phyloP scores from a whole-genome alignment of 64 coral and sea anemone genomes.

The Dendrophyllia cribrosa region DNA sequence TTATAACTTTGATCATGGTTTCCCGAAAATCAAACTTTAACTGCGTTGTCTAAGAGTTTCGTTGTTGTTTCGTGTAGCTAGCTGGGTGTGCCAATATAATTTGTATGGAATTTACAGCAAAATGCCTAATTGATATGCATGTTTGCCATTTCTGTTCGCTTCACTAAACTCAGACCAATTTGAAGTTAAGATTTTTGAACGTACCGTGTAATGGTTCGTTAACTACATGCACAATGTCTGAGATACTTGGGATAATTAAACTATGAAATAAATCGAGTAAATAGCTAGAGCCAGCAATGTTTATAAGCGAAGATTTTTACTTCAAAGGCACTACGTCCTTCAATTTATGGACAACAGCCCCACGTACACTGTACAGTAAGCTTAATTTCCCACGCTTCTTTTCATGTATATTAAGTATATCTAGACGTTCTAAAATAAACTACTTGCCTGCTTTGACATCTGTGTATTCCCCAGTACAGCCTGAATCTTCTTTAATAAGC shows the following conservation, averaged over 20 bases:
- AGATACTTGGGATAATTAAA: neutral
- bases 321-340: neutral
- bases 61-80: neutral
- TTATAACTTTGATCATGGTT: constrained; percentile 81
- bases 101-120: neutral
- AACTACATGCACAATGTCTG: neutral
- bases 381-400: neutral
- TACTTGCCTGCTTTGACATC: constrained; percentile 6
- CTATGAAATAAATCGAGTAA: neutral
- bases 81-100: constrained; percentile 32
- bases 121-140: constrained; percentile 15
- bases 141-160: constrained; percentile 27
- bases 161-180: constrained; percentile 9
- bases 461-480: neutral
- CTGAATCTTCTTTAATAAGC: constrained; percentile 5
- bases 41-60: neutral
- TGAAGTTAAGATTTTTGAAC: neutral
- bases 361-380: neutral
- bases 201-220: constrained; percentile 9
- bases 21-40: neutral
- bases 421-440: neutral
- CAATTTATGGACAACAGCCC: neutral
- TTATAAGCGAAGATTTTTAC: neutral
- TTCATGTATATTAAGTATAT: neutral
- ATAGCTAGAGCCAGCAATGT: neutral